These are phyloP conservation scores for Oostethus manadensis DNA, from an alignment of 2,113 vertebrate genomes.

Conservation along the genomic window DNA sequence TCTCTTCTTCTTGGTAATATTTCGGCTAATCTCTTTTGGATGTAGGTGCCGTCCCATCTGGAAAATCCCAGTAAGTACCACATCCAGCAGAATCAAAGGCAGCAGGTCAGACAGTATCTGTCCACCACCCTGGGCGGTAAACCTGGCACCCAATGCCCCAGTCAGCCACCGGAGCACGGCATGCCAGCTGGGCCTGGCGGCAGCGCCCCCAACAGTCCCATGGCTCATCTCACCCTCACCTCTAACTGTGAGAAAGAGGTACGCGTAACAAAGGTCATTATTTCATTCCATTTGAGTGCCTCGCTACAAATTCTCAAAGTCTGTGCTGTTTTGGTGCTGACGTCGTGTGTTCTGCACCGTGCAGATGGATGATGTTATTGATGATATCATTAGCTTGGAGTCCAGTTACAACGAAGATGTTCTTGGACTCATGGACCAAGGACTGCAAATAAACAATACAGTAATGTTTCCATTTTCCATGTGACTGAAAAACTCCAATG, in stretches of 20 bases:
- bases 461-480: constrained; percentile 43
- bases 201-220: constrained; percentile 83
- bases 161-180: constrained; percentile 88
- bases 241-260: constrained; percentile 80
- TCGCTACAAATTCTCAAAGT: too few species aligned
- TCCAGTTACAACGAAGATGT: constrained; percentile 88
- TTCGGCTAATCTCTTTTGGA: neutral
- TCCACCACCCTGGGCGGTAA: constrained; percentile 90
- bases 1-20: neutral
- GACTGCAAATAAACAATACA: constrained; percentile 80
- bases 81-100: constrained; percentile 92
- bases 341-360: neutral
- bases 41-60: constrained; percentile 91
- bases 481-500: neutral
- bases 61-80: constrained; percentile 95
- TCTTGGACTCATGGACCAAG: constrained; percentile 78
- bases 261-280: neutral
- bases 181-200: constrained; percentile 82
- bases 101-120: constrained; percentile 98
- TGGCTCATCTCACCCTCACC: constrained; percentile 81
- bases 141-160: constrained; percentile 84
- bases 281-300: neutral
- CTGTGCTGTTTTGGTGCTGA: neutral
- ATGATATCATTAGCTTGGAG: constrained; percentile 89
- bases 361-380: constrained; percentile 88